Evolutionary conservation across 2,888 invertebrate species (phyloP), one percentile per base, ranked within the genome.

Genomic region (Sesamia inferens): DNA sequence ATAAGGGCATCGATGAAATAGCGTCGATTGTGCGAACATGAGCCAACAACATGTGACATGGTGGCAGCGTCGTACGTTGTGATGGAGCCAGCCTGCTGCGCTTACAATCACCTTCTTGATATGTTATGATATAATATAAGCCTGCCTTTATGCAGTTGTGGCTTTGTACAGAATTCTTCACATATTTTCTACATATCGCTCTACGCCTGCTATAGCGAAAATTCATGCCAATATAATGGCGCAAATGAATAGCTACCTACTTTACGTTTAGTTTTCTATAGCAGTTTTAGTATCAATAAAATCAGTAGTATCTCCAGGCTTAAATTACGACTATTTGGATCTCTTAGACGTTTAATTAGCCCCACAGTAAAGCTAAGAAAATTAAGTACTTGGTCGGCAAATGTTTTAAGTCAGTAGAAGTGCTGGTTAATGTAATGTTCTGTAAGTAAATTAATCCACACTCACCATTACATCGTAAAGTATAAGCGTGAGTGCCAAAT

Each of bases 1-100:
- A 94, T 95, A 95, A 93, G 91, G 88, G 88, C 87, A 87, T 87
- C 91, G 91, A 92, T 94, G 93, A 91, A 92, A 93, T 93, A 93
- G 91, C 91, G 90, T 89, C 88, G 91, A 90, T 92, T 92, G 87
- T 83, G 85, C 83, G 90, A 90, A 93, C 93, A 93, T 85, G 91
- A 86, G 82, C 88, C 88, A 88, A 86, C 88, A 88, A 89, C 91
- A 90, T 88, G 88, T 90, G 92, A 91, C 93, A 89, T 83, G 90
- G 86, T 81, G 88, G 86, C 87, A 86, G 83, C 84, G 74, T 80
- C 86, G 86, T 88, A 87, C 87, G 88, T 90, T 83, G 86, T 86
- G 89, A 89, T 82, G 88, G 82, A 84, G 86, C 85, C 85, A 78
- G 79, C 91, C 87, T 84, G 90, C 90, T 89, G 89, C 76, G 90